Conservation (phyloP, 2,113 vertebrate genomes). For the Ranitomeya imitator region DNA sequence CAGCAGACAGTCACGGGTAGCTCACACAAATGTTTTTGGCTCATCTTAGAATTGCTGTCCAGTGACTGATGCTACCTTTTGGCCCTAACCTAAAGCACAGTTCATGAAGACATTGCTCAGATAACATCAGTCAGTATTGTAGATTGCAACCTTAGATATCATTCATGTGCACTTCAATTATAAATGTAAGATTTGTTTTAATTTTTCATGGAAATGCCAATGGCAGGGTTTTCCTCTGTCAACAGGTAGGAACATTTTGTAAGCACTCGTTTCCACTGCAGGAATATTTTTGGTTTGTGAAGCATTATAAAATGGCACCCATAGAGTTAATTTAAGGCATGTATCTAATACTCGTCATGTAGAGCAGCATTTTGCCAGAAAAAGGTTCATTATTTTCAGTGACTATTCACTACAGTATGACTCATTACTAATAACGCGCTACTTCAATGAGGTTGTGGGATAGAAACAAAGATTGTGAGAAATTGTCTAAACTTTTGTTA, state of each 20-base stretch:
- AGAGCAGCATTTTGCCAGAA: background rate
- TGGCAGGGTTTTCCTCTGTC: background rate
- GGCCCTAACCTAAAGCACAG: background rate
- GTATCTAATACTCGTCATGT: background rate
- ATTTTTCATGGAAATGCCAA: no score
- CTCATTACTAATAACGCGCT: background rate
- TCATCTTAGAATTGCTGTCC: no score
- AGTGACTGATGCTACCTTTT: no score
- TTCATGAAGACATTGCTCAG: background rate
- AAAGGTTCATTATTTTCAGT: background rate
- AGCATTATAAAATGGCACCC: background rate
- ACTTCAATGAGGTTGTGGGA: no score
- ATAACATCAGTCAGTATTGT: background rate
- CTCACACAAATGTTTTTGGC: no score
- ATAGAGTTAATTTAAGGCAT: background rate
- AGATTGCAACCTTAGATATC: no score
- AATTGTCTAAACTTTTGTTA: background rate
- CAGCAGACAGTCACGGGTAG: no score
- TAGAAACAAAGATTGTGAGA: background rate
- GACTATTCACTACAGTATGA: background rate
- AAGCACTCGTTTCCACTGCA: background rate
- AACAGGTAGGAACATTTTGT: background rate
- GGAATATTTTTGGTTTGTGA: background rate
- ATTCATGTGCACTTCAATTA: background rate
- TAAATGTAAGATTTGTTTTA: background rate